A percentile compares a stretch with the other conserved stretches of the same genome.
Conservation (phyloP, 2,797 vertebrate genomes). For the Crenichthys baileyi region DNA sequence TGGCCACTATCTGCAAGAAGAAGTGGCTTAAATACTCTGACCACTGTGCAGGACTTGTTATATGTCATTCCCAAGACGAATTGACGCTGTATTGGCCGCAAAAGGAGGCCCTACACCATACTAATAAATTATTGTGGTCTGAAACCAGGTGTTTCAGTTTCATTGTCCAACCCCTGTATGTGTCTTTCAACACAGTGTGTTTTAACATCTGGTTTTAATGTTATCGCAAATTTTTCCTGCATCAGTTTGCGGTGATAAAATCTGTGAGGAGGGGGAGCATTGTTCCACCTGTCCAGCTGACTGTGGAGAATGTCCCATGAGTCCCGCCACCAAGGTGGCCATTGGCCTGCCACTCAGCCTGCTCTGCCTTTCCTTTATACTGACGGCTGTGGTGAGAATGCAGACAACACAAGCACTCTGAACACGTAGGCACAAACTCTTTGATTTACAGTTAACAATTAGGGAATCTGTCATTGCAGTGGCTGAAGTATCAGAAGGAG, state of each 20-base stretch:
- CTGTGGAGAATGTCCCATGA: slow-evolving; percentile 84
- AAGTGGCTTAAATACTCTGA: no score
- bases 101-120: no score
- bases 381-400: slow-evolving; percentile 77
- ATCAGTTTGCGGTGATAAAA: slow-evolving; percentile 80
- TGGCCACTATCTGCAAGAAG: no score
- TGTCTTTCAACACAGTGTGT: no score
- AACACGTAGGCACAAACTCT: background rate
- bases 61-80: no score
- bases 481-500: slow-evolving; percentile 88
- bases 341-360: slow-evolving; percentile 82
- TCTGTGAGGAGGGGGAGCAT: slow-evolving; percentile 83
- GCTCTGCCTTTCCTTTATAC: slow-evolving; percentile 77
- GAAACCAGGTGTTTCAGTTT: no score
- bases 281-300: slow-evolving; percentile 85
- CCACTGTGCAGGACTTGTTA: no score
- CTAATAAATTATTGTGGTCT: no score
- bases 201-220: background rate
- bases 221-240: background rate
- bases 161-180: no score
- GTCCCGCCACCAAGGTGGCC: slow-evolving; percentile 67
- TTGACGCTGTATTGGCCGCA: no score
- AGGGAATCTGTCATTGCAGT: slow-evolving; percentile 61
- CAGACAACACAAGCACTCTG: background rate
- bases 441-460: background rate